Conservation (phyloP, 1,140 invertebrate species). For the Gonatopus flavifemur region DNA sequence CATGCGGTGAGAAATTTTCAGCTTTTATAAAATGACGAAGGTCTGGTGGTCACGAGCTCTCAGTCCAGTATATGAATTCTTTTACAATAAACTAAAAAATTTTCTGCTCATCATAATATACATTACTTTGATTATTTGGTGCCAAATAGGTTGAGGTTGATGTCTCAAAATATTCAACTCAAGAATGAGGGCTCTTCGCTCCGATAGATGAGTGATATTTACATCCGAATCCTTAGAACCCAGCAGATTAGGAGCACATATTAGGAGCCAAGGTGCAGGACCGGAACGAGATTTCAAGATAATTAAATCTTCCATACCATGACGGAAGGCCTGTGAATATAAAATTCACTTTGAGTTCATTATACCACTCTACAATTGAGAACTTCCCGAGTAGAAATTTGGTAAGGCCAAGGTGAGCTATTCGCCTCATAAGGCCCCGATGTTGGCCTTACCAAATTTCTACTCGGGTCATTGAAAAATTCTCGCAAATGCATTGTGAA, state of each 20-base stretch:
- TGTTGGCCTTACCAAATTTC: too few species aligned
- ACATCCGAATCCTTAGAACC: slow-evolving; percentile 22
- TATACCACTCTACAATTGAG: too few species aligned
- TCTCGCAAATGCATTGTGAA: too few species aligned
- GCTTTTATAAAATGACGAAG: too few species aligned
- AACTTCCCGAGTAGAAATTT: too few species aligned
- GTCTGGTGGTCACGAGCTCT: too few species aligned
- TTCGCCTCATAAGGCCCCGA: too few species aligned
- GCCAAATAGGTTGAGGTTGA: slow-evolving; percentile 77
- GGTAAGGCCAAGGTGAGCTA: too few species aligned
- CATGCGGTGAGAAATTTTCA: too few species aligned
- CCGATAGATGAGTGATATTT: slow-evolving; percentile 41
- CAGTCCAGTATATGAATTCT: too few species aligned
- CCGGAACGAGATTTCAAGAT: slow-evolving; percentile 57
- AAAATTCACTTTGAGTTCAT: not conserved
- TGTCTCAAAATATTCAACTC: slow-evolving; percentile 70
- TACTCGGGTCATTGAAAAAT: too few species aligned
- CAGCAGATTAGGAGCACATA: slow-evolving; percentile 66
- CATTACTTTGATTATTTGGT: slow-evolving; percentile 68
- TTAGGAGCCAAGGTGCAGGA: slow-evolving; percentile 68
- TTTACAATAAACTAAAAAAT: slow-evolving; percentile 2
- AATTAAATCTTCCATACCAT: slow-evolving; percentile 59
- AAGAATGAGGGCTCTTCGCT: slow-evolving; percentile 64
- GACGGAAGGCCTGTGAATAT: slow-evolving; percentile 59
- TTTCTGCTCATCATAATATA: not conserved